Evolutionary conservation across 2,888 invertebrate genomes (phyloP).

Genomic region (Lasiommata megera): DNA sequence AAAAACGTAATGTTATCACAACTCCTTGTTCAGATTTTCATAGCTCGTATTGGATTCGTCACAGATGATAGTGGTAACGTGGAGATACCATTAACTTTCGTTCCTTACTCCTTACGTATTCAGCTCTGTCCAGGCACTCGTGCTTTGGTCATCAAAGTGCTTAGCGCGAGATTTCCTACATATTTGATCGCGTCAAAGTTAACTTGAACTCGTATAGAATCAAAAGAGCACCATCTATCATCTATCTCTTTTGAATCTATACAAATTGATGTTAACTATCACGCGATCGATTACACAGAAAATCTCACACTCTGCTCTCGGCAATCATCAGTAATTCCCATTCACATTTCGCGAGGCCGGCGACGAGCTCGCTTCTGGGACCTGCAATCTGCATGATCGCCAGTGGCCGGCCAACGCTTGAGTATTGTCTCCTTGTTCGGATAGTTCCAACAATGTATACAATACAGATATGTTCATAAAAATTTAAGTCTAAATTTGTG

Average conservation of each 20-base stretch:
- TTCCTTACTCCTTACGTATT: constrained; percentile 9
- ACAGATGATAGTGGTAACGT: constrained; percentile 6
- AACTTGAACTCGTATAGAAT: too few relatives aligned
- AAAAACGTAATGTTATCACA: constrained; percentile 27
- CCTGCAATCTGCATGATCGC: background rate
- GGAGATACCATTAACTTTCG: background rate
- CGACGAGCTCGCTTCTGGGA: background rate
- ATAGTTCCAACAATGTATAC: constrained; percentile 66
- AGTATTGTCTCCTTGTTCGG: constrained; percentile 75
- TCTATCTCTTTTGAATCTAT: too few relatives aligned
- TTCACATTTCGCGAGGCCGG: constrained; percentile 13
- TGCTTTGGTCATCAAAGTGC: constrained; percentile 1
- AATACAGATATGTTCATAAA: constrained; percentile 78
- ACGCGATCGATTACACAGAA: too few relatives aligned
- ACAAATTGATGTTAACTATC: too few relatives aligned
- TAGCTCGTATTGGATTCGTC: constrained; percentile 13
- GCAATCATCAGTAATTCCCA: background rate
- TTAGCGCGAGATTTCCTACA: too few relatives aligned
- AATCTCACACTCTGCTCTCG: too few relatives aligned
- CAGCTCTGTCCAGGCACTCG: constrained; percentile 18
- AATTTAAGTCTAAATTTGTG: constrained; percentile 73
- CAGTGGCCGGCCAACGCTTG: constrained; percentile 41
- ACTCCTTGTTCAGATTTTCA: constrained; percentile 23
- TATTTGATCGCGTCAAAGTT: too few relatives aligned
- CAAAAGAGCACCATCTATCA: too few relatives aligned